Evolutionary conservation across 1,140 invertebrate genomes (phyloP), one percentile per base, ranked within the genome.

Genomic region (Drosophila sproati): DNA sequence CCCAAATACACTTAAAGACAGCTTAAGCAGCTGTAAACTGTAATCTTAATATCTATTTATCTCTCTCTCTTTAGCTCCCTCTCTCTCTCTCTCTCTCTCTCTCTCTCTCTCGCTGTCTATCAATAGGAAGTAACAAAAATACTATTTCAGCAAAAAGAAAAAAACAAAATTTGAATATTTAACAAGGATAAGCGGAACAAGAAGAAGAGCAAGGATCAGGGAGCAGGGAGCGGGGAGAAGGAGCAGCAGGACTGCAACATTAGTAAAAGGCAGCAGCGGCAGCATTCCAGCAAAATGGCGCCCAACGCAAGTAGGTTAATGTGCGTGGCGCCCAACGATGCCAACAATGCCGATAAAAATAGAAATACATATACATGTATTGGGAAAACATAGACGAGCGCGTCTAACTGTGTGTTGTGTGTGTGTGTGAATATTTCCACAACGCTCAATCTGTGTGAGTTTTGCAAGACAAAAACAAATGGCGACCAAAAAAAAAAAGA

Each of bases 241-340:
- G 4, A 41, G 10, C 3, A n/a, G 39, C 39, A 20, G 20, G 20
- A 20, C 20, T 20, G 20, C 20, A 56, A 28, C 66, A 68, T 77
- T 68, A 77, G 55, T 55, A 67, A 48, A 72, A 54, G 20, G 20
- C 20, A 20, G 20, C 20, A 20, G 20, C 20, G 20, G 55, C 45
- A 48, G 32, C 31, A 52, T 34, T 34, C 32, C 4, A 35, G 31
- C 43, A 82, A 82, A 73, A 78, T 78, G 68, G 79, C 85, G 69
- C 51, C 69, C 80, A 71, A 73, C 50, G 48, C 68, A 88, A 87
- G 82, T 87, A 87, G 82, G 82, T 87, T 87, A 87, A 87, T 87
- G 82, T 87, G 82, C 82, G 79, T 52, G 29, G 64, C 63, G 62
- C 48, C 47, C 70, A 67, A 61, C n/a, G 45, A 6, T 20, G 32